Base-by-base conservation (phyloP, 1,140 invertebrate species). In the Sminthurinus signatus region DNA sequence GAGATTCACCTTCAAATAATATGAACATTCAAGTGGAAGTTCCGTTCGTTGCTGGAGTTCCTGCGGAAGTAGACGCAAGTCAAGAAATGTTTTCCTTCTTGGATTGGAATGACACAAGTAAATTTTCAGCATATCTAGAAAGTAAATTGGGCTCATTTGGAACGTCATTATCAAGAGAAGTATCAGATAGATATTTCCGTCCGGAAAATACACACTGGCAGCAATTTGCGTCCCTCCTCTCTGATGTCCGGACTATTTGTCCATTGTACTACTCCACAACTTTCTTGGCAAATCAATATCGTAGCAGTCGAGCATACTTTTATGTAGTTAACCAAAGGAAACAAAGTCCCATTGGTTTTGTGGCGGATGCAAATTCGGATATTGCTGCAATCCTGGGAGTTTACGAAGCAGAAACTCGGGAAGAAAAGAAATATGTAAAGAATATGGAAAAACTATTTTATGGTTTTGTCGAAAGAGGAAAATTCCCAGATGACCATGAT, bases 371-470 rank as follows among this genome's bases (percentile, higher is more conserved):
- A 1, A 83, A 85, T 69, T 80, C 81, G 10, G 86, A 89, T 73
- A 81, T 89, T 0, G 83, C 85, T 50, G 87, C 88, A 0, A 91
- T 92, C 67, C 78, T 91, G 3, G 88, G 88, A 0, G 81, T 84
- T 17, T 88, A 88, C 63, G 82, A 85, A 52, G 81, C 85, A 0
- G 82, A 81, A 58, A 84, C 82, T 19, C 82, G 84, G 0, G 85
- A 85, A 68, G 85, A 89, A 71, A 81, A 84, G 51, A 78, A 85
- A 25, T 90, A 86, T 66, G 81, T 88, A 36, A 82, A 84, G 1
- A 85, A 88, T 2, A 88, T 91, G 78, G 88, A 90, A 73, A 83
- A 87, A 57, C 74, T 90, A 0, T 92, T 92, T 74, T 90, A 89
- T 72, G 83, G 86, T 66, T 91, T 84, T 68, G 87, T 90, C 0